Base-by-base conservation (phyloP, 1,140 invertebrate genomes). In the Papilio machaon region DNA sequence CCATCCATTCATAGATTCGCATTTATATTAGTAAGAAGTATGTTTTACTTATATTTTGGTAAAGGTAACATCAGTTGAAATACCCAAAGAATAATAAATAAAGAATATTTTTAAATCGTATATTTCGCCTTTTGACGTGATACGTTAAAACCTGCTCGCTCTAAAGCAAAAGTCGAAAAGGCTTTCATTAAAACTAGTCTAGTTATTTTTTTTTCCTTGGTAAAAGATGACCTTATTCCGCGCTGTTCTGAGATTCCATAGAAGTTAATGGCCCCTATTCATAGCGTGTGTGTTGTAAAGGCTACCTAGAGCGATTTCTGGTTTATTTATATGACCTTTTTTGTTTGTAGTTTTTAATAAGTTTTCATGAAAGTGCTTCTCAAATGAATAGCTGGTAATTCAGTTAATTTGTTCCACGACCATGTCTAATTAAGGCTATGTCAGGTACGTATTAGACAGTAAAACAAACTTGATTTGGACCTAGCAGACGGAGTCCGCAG, bases 101-200 rank as follows among this genome's bases (percentile, higher is more conserved):
- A 19, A 73, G 73, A 35, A 47, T 47, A 11, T 30, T 52, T 76
- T 76, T 76, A 49, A 76, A 49, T 76, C 74, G 46, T 17, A 43
- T 64, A 46, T 46, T 64, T 64, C 77, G 58, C 77, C 77, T 64
- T 79, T 79, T 60, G 58, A 79, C 35, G 76, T 54, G 73, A 75
- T 19, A 54, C 76, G 64, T 70, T 70, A 79, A 35, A 79, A 79
- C 35, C 77, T 38, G 58, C 77, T 79, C 58, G 58, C 77, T 79
- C 43, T 23, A 76, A 54, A 76, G 74, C 74, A 76, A 79, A 79
- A 79, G 77, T 79, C 77, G 23, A 47, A 79, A 79, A 79, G 77
- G 77, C 58, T 79, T 79, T 79, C 77, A 79, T 79, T 79, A 47
- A 79, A 79, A 79, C 58, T 79, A 47, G 77, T 67, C 58, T 79